A percentile compares a stretch with the other conserved stretches of the same genome.
Conservation (phyloP, 2,797 vertebrate genomes). For the Tadarida brasiliensis region DNA sequence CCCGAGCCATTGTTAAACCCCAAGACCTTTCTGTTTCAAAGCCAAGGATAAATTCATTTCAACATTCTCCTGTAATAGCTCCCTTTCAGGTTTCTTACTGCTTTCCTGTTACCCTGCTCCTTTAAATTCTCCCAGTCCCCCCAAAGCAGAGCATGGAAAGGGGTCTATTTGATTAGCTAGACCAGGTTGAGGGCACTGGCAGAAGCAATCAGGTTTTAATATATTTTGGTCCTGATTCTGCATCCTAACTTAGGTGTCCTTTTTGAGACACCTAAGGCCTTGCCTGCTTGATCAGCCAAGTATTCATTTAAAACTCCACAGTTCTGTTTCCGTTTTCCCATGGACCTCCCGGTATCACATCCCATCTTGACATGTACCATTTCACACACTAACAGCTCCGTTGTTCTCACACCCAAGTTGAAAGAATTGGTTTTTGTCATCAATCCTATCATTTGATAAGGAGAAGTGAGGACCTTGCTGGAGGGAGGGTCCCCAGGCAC, state of each 20-base stretch:
- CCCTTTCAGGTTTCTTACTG: not conserved
- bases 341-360: constrained; percentile 33
- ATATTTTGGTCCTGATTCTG: not conserved
- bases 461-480: not conserved
- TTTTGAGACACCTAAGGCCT: not conserved
- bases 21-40: not conserved
- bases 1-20: not conserved
- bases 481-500: not conserved
- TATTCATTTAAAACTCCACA: not conserved
- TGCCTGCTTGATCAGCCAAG: not conserved
- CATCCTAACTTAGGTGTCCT: not conserved
- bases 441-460: constrained; percentile 8
- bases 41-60: constrained; percentile 22
- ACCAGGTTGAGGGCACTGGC: not conserved
- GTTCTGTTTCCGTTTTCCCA: not conserved
- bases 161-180: not conserved
- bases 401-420: constrained; percentile 45
- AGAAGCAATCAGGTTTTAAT: not conserved
- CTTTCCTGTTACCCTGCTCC: not conserved
- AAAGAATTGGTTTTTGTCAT: constrained; percentile 69
- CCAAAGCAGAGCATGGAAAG: not conserved
- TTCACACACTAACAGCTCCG: constrained; percentile 58
- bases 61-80: not conserved
- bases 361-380: constrained; percentile 66
- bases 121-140: not conserved